Conservation (phyloP, 1,140 invertebrate species). For the Harpegnathos saltator region DNA sequence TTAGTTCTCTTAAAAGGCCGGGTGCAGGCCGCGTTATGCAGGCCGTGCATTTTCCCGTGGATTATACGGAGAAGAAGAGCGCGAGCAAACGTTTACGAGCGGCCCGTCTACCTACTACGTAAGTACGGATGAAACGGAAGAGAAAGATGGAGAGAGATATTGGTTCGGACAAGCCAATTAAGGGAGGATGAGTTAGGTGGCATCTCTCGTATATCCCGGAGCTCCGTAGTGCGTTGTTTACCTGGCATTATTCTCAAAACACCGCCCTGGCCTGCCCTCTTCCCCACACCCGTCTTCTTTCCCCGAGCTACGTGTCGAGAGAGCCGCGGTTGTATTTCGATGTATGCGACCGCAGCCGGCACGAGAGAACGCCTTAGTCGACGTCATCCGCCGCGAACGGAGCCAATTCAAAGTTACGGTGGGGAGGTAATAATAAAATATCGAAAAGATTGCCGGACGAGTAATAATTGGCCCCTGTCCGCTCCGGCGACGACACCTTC, state of each 20-base stretch:
- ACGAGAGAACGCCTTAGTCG: not conserved
- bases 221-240: not conserved
- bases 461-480: slow-evolving; percentile 63
- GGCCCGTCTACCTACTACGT: not conserved
- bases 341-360: not conserved
- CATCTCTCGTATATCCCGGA: slow-evolving; percentile 52
- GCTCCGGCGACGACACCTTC: slow-evolving; percentile 10
- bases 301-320: no score
- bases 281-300: not conserved
- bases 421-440: slow-evolving; percentile 64
- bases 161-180: slow-evolving; percentile 67
- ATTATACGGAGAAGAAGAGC: not conserved
- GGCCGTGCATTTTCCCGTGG: slow-evolving; percentile 42
- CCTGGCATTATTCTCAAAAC: slow-evolving; percentile 56
- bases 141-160: slow-evolving; percentile 55
- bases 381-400: not conserved
- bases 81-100: slow-evolving; percentile 50
- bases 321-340: no score
- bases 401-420: slow-evolving; percentile 34
- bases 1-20: not conserved
- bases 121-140: slow-evolving; percentile 8
- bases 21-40: not conserved
- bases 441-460: slow-evolving; percentile 52
- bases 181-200: slow-evolving; percentile 60
- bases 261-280: not conserved